Conservation (phyloP, 2,113 vertebrate genomes). For the Paradoxurus hermaphroditus region DNA sequence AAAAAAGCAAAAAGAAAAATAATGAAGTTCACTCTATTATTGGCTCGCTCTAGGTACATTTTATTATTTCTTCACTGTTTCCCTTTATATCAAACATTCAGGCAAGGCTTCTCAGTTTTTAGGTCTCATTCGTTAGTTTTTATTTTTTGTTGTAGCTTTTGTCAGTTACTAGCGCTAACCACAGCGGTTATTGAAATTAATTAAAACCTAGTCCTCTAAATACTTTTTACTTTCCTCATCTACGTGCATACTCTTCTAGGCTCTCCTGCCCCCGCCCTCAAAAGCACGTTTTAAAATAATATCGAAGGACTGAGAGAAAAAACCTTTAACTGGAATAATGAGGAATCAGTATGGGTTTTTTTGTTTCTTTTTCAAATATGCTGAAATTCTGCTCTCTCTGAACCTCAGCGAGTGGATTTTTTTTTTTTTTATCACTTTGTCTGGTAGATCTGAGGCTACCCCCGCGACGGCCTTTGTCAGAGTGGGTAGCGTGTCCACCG, state of each 20-base stretch:
- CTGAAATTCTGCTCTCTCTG: background rate
- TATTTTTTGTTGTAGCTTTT: background rate
- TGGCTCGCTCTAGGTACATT: background rate
- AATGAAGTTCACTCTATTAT: background rate
- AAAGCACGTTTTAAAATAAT: background rate
- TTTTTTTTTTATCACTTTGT: background rate
- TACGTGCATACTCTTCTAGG: background rate
- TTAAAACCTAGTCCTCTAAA: background rate
- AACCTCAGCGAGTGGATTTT: background rate
- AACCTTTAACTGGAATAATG: background rate
- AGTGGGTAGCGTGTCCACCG: accelerated
- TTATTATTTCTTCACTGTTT: background rate
- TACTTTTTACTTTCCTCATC: background rate
- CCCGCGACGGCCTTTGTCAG: background rate
- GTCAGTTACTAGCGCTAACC: background rate
- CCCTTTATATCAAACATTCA: background rate
- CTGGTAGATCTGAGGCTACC: background rate
- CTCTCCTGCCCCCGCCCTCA: background rate
- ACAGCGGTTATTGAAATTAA: background rate
- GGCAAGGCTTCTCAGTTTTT: background rate
- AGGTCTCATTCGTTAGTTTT: background rate
- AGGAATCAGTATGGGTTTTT: background rate
- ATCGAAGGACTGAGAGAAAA: constrained; percentile 22
- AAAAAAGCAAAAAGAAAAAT: background rate
- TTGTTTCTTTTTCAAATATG: background rate